These are phyloP conservation scores for Oncorhynchus kisutch DNA, from an alignment of 2,113 vertebrate species.

Conservation along the genomic window DNA sequence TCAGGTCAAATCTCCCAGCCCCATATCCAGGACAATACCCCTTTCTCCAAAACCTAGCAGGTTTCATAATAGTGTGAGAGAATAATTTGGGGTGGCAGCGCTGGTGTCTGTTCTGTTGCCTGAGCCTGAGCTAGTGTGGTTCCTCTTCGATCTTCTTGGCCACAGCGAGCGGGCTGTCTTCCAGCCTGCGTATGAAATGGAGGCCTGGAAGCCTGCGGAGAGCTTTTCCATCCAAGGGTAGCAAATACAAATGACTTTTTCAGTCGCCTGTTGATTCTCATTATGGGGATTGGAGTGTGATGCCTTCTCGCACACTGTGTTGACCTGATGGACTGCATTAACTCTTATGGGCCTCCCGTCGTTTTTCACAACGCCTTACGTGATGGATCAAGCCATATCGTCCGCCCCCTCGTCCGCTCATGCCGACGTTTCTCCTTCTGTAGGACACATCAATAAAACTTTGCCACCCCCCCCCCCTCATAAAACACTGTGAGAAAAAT, in stretches of 20 bases:
- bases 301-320: neutral
- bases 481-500: no score
- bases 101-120: neutral
- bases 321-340: neutral
- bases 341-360: neutral
- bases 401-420: neutral
- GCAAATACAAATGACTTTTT: neutral
- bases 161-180: neutral
- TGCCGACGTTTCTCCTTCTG: neutral
- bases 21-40: neutral
- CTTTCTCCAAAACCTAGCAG: neutral
- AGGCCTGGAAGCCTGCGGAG: neutral
- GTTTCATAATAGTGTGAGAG: neutral
- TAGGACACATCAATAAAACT: neutral
- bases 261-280: conserved; percentile 12
- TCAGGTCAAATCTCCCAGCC: neutral
- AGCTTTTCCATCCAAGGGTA: neutral
- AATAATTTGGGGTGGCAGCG: neutral
- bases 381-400: neutral
- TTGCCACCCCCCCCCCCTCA: neutral
- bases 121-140: neutral
- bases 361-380: neutral
- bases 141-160: neutral
- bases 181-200: neutral
- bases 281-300: neutral